phyloP scores from a whole-genome alignment of 2,113 vertebrate species.

The Etheostoma cragini region DNA sequence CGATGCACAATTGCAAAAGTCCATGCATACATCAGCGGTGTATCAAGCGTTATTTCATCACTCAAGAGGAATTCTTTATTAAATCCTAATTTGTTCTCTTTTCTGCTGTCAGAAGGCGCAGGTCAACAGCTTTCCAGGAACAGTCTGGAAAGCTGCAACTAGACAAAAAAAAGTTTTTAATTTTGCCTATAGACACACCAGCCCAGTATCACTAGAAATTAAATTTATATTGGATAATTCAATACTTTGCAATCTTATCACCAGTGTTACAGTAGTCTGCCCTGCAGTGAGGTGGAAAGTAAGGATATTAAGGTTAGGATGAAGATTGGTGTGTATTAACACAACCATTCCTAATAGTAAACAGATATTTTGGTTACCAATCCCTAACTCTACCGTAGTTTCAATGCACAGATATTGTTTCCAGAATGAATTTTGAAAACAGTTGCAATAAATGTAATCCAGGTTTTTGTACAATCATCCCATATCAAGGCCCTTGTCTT shows the following conservation, averaged over 20 bases:
- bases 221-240: neutral
- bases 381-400: neutral
- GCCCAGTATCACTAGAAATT: neutral
- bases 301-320: neutral
- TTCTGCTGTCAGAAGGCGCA: neutral
- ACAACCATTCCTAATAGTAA: neutral
- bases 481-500: neutral
- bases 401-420: neutral
- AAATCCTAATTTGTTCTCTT: conserved; percentile 28
- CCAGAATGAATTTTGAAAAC: neutral
- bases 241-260: neutral
- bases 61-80: conserved; percentile 18
- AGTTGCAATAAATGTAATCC: neutral
- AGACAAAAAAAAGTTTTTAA: conserved; percentile 18
- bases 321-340: neutral
- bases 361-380: neutral
- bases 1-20: conserved; percentile 35
- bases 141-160: neutral
- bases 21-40: conserved; percentile 32
- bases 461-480: neutral
- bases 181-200: neutral
- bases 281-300: neutral
- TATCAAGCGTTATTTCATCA: conserved; percentile 16
- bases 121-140: conserved; percentile 29
- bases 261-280: neutral